Base-by-base conservation (phyloP, 1,140 invertebrate genomes). In the Drosophila oshimai region DNA sequence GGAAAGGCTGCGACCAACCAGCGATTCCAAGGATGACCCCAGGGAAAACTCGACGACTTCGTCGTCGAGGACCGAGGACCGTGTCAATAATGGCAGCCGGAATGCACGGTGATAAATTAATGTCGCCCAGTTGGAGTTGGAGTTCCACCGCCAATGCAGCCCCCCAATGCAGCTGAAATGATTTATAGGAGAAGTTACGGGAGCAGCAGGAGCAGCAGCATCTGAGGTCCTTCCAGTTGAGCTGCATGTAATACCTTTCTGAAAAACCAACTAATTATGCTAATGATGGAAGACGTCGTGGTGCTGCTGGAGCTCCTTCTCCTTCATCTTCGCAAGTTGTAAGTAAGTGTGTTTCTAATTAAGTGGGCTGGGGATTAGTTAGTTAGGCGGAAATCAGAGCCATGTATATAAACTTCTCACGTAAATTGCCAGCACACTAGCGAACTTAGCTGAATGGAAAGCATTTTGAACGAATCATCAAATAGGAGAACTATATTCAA, bases 61-160 rank as follows among this genome's bases (percentile, higher is more conserved):
- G 33, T 13, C 13, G 31, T 33, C 26, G 33, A n/a, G n/a, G n/a
- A n/a, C 54, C 53, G 20, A 9, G 33, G 44, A 50, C 50, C 75
- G 62, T 69, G 80, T 80, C 80, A 86, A 86, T 86, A 80, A 50
- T 62, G 76, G 78, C 64, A 61, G 79, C 39, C 61, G 41, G 60
- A 72, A 47, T 87, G 76, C 57, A 64, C 80, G 80, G 80, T 86
- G 80, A 86, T 86, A 86, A 86, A 86, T 86, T 86, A 75, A 87
- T 55, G 67, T 79, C 51, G 62, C 60, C 61, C 53, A 22, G 71
- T 67, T 73, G 61, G 81, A 22, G 71, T 67, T 73, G 61, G 81
- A 87, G 80, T 49, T 69, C 75, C 80, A 86, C 80, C 80, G 76
- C 81, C 76, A 80, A 75, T 87, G 80, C 81, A 67, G 61, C 80